phyloP scores from a whole-genome alignment of 2,888 invertebrate species.

The Lasioglossum calceatum region DNA sequence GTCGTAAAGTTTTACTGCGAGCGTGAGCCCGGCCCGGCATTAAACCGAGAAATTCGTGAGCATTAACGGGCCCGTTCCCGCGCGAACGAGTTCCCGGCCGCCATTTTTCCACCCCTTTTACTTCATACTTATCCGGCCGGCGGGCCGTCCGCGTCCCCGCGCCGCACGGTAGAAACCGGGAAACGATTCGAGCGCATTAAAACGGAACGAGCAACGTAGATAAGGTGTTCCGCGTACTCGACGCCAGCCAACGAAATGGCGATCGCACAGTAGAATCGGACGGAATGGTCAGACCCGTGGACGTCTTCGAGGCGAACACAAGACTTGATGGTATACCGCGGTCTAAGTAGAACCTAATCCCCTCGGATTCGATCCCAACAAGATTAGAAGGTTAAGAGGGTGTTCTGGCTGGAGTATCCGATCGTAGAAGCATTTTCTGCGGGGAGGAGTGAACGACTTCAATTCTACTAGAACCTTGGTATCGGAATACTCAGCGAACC shows the following conservation, averaged over 20 bases:
- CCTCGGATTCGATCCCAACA: background rate
- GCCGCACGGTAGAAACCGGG: constrained; percentile 4
- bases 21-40: constrained; percentile 11
- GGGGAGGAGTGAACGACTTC: background rate
- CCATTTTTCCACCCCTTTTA: background rate
- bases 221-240: background rate
- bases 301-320: background rate
- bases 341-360: background rate
- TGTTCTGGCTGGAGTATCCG: background rate
- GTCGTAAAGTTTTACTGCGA: constrained; percentile 35
- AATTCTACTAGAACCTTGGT: background rate
- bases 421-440: background rate
- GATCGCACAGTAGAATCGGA: background rate
- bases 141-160: background rate
- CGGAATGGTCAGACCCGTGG: background rate
- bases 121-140: background rate
- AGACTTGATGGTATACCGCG: background rate
- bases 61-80: constrained; percentile 18
- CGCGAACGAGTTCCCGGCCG: constrained; percentile 17
- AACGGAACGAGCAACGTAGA: background rate
- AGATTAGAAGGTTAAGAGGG: background rate
- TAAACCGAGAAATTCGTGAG: constrained; percentile 21
- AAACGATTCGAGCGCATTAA: constrained; percentile 12
- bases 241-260: background rate
- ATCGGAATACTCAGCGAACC: background rate